Base-by-base conservation (phyloP, 2,797 vertebrate species). In the Hippoglossus hippoglossus region DNA sequence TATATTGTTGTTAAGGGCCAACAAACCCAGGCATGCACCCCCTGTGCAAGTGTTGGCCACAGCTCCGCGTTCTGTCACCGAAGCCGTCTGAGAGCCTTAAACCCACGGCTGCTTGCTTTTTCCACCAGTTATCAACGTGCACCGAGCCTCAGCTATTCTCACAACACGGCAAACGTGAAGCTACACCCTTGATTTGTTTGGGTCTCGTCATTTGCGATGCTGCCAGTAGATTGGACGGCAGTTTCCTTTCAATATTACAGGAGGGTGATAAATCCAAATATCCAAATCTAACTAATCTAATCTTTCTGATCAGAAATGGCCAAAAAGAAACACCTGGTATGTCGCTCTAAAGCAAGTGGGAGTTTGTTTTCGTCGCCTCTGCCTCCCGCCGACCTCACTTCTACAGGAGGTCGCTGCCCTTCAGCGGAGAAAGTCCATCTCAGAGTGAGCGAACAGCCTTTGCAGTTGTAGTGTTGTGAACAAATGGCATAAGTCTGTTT, bases 401-500 rank as follows among this genome's bases (percentile, higher is more conserved):
- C 26, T n/a, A 5, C 56, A 44, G 34, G 28, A 22, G 7, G 2
- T 60, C 31, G 50, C 52, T 41, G 66, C 46, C 10, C 11, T 79
- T 84, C 16, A 26, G 22, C 5, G 12, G 25, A 58, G 2, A 21
- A 70, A 26, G 56, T 81, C 56, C 39, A 51, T 77, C 62, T 67
- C 34, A 26, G 57, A 67, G 31, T 68, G 61, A 70, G 50, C 41
- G 61, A 77, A 73, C 69, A 71, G 56, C 84, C 73, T 34, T 74
- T 80, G 76, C 84, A 77, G 39, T 74, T 81, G 76, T 58, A 67
- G 57, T 70, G 71, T 71, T 7, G 68, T 77, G 71, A 82, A 85
- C 79, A 84, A 84, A 88, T 64, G 77, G 67, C 62, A 82, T 62
- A 73, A 79, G 68, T 83, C 81, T 84, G 64, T 87, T 54, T 86